A percentile compares a stretch with the other conserved stretches of the same genome.
Conservation (phyloP, 2,113 vertebrate species). For the Pseudonaja textilis region DNA sequence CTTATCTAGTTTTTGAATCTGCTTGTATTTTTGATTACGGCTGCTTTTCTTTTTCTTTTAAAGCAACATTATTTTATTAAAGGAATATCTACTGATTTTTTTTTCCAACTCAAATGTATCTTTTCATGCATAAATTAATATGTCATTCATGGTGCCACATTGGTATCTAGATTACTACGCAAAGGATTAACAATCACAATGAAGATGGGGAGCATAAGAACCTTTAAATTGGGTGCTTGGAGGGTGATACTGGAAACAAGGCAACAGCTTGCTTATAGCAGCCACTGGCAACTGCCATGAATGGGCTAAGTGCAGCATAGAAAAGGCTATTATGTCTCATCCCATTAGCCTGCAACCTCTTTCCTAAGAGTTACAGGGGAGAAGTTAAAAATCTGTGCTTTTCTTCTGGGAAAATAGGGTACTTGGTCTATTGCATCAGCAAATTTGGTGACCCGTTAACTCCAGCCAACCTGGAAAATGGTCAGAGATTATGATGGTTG, state of each 20-base stretch:
- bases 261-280: not conserved
- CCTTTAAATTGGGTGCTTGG: not conserved
- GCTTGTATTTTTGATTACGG: conserved; percentile 39
- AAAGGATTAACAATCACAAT: not conserved
- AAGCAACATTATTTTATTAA: conserved; percentile 24
- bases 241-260: not conserved
- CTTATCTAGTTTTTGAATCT: conserved; percentile 53
- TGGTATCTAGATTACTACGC: not conserved
- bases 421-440: not conserved
- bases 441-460: not conserved
- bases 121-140: conserved; percentile 25
- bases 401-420: not conserved
- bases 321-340: not conserved
- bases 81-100: conserved; percentile 21
- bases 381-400: not conserved
- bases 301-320: not conserved
- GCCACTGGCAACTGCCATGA: not conserved
- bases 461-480: not conserved
- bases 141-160: not conserved
- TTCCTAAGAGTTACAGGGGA: not conserved
- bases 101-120: conserved; percentile 4
- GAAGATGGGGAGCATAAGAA: not conserved
- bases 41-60: conserved; percentile 46
- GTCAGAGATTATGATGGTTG: not conserved
- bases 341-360: not conserved